Base-by-base conservation (phyloP, 2,888 invertebrate genomes). In the Mesochorus sp. region DNA sequence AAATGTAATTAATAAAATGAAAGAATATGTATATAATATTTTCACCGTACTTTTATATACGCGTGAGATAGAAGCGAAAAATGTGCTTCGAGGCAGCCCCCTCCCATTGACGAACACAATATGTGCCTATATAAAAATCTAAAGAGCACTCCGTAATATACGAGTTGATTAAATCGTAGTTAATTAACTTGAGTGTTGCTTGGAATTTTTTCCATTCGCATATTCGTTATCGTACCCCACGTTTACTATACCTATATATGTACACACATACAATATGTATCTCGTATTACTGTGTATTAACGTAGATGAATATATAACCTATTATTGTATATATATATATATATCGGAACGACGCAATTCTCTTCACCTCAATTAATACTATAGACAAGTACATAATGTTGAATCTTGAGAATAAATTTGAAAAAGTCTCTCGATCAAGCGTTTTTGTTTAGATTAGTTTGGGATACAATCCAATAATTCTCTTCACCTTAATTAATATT, bases 81-180 rank as follows among this genome's bases (percentile, higher is more conserved):
- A n/a, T n/a, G n/a, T n/a, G n/a, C n/a, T n/a, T n/a, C n/a, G n/a
- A n/a, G n/a, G n/a, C n/a, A n/a, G n/a, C n/a, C n/a, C n/a, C n/a
- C n/a, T n/a, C n/a, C n/a, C n/a, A n/a, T n/a, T n/a, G n/a, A n/a
- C n/a, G 3, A 5, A 34, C 6, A 6, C 8, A 34, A 47, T 8
- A 47, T 24, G 12, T 57, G 26, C 26, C 17, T 31, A 47, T 31
- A n/a, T n/a, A 34, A 17, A 12, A 51, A 51, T 14, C 51, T 17
- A 12, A 14, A 8, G 10, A 14, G 53, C 12, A 39, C 49, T 53
- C 42, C 12, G 53, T 34, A 61, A 59, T 67, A 28, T 24, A n/a
- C n/a, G 59, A 66, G 74, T 59, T 74, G 66, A 74, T 74, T 74
- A 67, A 66, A 59, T 51, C 31, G 66, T 74, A 67, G 67, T 67